Evolutionary conservation across 2,888 invertebrate genomes (phyloP).

Genomic region (Cerceris rybyensis): DNA sequence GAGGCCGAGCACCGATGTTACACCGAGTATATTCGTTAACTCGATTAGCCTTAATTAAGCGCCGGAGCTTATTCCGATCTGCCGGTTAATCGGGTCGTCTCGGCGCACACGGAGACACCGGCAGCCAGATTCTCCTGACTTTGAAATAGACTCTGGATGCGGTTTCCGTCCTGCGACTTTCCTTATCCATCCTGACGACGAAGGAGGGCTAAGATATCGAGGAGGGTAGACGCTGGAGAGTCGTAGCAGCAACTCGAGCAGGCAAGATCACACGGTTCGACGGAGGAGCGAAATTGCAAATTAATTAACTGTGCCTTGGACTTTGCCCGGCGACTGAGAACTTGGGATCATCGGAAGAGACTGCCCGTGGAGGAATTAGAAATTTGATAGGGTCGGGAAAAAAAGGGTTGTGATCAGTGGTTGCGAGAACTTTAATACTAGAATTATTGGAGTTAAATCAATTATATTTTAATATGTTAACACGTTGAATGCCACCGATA

Average conservation of each 20-base stretch:
- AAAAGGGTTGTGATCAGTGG: background rate
- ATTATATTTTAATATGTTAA: no score
- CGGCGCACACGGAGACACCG: slow-evolving; percentile 17
- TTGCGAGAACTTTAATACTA: no score
- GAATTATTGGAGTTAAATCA: no score
- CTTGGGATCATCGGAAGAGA: no score
- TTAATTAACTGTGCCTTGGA: slow-evolving; percentile 38
- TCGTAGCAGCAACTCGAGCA: slow-evolving; percentile 19
- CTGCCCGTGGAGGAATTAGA: no score
- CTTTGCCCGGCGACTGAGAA: background rate
- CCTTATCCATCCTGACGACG: background rate
- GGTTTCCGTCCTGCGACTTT: slow-evolving; percentile 39
- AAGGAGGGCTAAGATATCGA: slow-evolving; percentile 1
- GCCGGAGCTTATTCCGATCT: slow-evolving; percentile 63
- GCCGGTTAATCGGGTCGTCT: slow-evolving; percentile 61
- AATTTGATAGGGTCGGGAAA: background rate
- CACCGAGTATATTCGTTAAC: slow-evolving; percentile 63
- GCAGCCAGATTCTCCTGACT: slow-evolving; percentile 44
- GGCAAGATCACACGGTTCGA: slow-evolving; percentile 2
- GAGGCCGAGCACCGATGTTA: slow-evolving; percentile 18
- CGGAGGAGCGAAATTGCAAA: slow-evolving; percentile 24
- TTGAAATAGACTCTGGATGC: slow-evolving; percentile 52
- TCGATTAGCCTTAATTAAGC: slow-evolving; percentile 67
- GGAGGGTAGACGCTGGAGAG: slow-evolving; percentile 15
- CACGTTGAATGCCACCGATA: no score